These are phyloP conservation scores for Diaphora mendica DNA, from an alignment of 2,888 invertebrate species.

Conservation along the genomic window DNA sequence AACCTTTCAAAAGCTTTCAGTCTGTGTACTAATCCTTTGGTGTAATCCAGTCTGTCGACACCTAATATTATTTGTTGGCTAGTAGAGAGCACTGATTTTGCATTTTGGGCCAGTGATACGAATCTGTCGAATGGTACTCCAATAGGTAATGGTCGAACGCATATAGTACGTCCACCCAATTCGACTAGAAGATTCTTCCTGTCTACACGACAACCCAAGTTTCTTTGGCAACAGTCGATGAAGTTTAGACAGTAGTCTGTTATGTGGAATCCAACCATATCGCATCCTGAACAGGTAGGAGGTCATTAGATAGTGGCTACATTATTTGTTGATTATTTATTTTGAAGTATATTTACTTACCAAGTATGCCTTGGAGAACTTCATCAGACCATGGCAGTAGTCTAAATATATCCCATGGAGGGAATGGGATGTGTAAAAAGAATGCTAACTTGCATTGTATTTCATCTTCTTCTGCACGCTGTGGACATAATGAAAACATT, in stretches of 20 bases:
- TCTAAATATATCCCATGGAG: conserved; percentile 97
- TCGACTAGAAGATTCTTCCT: conserved; percentile 94
- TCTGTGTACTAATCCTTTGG: conserved; percentile 94
- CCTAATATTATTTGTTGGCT: conserved; percentile 94
- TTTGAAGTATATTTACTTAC: conserved; percentile 66
- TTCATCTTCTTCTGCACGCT: conserved; percentile 91
- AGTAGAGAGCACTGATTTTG: conserved; percentile 89
- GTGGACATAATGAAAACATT: conserved; percentile 46
- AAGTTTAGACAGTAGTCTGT: conserved; percentile 96
- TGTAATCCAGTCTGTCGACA: conserved; percentile 96
- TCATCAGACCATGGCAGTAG: conserved; percentile 97
- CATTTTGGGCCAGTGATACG: conserved; percentile 91
- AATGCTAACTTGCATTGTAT: conserved; percentile 94
- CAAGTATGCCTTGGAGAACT: conserved; percentile 95
- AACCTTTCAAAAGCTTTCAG: conserved; percentile 93
- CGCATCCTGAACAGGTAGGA: conserved; percentile 88
- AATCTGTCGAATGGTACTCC: conserved; percentile 96
- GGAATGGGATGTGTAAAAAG: conserved; percentile 98
- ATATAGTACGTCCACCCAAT: conserved; percentile 94
- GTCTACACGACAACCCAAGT: conserved; percentile 95
- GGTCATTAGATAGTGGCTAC: neutral
- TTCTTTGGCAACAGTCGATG: conserved; percentile 95
- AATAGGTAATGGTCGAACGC: conserved; percentile 94
- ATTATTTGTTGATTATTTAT: neutral
- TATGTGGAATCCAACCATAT: conserved; percentile 97